These are phyloP conservation scores for Cyrtodaria siliqua DNA, from an alignment of 2,888 invertebrate species.

Conservation along the genomic window DNA sequence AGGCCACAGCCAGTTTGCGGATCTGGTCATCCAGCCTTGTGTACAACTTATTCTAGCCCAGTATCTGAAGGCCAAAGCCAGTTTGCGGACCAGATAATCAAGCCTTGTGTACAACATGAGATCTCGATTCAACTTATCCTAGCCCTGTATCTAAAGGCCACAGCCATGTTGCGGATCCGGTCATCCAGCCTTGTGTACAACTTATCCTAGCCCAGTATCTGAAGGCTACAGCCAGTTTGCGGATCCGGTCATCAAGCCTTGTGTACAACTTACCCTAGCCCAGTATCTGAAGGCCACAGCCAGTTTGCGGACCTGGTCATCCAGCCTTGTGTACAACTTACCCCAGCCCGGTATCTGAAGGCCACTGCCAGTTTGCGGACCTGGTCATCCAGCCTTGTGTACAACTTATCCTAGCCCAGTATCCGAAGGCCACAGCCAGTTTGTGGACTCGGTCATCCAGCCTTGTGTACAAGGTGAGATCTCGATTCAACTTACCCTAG, in stretches of 20 bases:
- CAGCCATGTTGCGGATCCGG: conserved; percentile 86
- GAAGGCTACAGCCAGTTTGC: too few species aligned
- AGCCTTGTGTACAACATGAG: too few species aligned
- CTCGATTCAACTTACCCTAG: too few species aligned
- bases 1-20: conserved; percentile 84
- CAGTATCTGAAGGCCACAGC: conserved; percentile 85
- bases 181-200: conserved; percentile 87
- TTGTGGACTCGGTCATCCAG: conserved; percentile 87
- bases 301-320: conserved; percentile 86
- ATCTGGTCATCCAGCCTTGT: conserved; percentile 87
- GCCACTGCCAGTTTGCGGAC: too few species aligned
- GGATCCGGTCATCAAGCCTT: too few species aligned
- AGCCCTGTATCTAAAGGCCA: conserved; percentile 86
- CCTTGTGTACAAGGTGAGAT: conserved; percentile 87
- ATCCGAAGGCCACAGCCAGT: conserved; percentile 85
- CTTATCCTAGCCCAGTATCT: too few species aligned
- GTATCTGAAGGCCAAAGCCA: too few species aligned
- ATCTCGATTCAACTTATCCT: conserved; percentile 84
- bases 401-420: conserved; percentile 86
- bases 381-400: too few species aligned
- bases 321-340: conserved; percentile 87
- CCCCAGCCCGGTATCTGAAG: too few species aligned
- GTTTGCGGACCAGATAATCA: too few species aligned
- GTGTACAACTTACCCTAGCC: conserved; percentile 86
- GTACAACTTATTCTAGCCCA: too few species aligned